phyloP scores from a whole-genome alignment of 2,113 vertebrate species.

The Eudyptes chrysolophus region DNA sequence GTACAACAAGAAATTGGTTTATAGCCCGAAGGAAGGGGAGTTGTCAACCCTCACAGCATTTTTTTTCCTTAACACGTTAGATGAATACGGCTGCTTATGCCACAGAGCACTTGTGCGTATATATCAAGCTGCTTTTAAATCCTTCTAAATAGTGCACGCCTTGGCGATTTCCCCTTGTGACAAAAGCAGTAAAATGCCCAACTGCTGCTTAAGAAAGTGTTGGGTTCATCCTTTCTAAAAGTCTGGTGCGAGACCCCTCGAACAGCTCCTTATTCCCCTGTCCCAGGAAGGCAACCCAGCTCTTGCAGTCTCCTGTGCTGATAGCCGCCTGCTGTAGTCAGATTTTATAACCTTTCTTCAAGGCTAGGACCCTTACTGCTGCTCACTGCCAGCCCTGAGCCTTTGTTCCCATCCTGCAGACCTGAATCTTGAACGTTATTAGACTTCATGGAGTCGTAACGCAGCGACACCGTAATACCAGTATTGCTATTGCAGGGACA shows the following conservation, averaged over 20 bases:
- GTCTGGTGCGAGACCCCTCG: rapidly evolving
- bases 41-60: not conserved
- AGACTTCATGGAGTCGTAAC: not conserved
- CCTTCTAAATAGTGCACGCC: not conserved
- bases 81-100: not conserved
- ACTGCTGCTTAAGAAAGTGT: not conserved
- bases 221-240: not conserved
- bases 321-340: rapidly evolving
- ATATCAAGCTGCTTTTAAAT: not conserved
- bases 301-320: not conserved
- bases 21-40: not conserved
- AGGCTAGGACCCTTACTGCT: not conserved
- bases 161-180: not conserved
- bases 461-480: not conserved
- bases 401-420: not conserved
- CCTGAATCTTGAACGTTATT: not conserved
- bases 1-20: constrained; percentile 1
- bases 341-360: not conserved
- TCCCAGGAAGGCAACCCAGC: not conserved
- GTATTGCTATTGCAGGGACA: not conserved
- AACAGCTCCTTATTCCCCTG: not conserved
- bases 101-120: not conserved
- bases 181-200: not conserved
- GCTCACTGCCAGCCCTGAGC: not conserved
- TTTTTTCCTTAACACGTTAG: not conserved